phyloP scores from a whole-genome alignment of 2,113 vertebrate genomes.

The Ranitomeya imitator region DNA sequence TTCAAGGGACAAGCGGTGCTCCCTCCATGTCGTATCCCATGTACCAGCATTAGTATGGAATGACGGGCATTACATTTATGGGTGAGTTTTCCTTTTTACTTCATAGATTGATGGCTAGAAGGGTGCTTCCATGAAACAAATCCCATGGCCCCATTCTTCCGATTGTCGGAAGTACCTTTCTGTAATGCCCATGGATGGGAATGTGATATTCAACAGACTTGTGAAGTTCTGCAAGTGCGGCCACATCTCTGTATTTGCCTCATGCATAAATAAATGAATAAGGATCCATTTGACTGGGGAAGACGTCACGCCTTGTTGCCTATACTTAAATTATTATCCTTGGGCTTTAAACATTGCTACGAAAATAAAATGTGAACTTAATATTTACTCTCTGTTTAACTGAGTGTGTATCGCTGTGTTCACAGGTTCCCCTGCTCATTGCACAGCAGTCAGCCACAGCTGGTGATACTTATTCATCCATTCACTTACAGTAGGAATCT shows the following conservation, averaged over 20 bases:
- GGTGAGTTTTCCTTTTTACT: too few relatives aligned
- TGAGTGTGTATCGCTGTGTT: not conserved
- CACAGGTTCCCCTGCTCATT: not conserved
- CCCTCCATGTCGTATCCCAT: too few relatives aligned
- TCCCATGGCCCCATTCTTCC: too few relatives aligned
- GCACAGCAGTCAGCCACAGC: slow-evolving; percentile 16
- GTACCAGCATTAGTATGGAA: too few relatives aligned
- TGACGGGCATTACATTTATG: too few relatives aligned
- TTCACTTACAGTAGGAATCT: not conserved
- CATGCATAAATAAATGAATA: not conserved
- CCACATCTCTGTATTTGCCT: not conserved
- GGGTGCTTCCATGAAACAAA: too few relatives aligned
- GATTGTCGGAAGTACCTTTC: too few relatives aligned
- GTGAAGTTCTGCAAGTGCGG: not conserved
- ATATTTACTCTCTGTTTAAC: not conserved
- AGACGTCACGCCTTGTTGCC: not conserved
- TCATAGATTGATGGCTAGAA: too few relatives aligned
- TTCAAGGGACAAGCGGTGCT: too few relatives aligned
- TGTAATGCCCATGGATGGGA: not conserved
- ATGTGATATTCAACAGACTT: not conserved
- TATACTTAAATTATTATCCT: not conserved
- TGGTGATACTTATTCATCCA: slow-evolving; percentile 17
- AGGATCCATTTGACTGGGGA: not conserved
- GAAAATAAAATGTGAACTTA: not conserved
- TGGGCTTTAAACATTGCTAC: not conserved